Base-by-base conservation (phyloP, 2,113 vertebrate genomes). In the Xyrauchen texanus region DNA sequence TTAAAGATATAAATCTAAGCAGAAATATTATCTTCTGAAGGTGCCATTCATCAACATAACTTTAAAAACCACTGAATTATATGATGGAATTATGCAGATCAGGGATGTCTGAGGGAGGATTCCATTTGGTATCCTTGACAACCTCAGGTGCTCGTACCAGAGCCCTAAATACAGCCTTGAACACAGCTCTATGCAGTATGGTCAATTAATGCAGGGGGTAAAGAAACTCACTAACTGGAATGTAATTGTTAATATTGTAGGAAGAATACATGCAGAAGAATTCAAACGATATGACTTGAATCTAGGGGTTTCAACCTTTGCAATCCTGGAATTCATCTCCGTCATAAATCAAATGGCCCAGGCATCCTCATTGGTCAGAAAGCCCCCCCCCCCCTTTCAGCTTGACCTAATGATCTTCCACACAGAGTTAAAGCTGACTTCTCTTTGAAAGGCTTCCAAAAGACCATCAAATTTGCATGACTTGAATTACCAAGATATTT, bases 81-180 rank as follows among this genome's bases (percentile, higher is more conserved):
- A 93, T 95, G 94, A 96, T 95, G 94, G 94, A 94, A 97, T 98
- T 97, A 96, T 98, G 96, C 94, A 98, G 95, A 98, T 98, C 95
- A 95, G 93, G 92, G 92, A 91, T 93, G 95, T 95, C 94, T 91
- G 87, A 80, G 94, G 94, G 95, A 93, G 93, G 94, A 96, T 96
- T 96, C 94, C 95, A 95, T 91, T 95, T 93, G 91, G 96, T 97
- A 98, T 95, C 95, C 96, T 94, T 97, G 95, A 95, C 95, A 98
- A 98, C 97, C 95, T 90, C 95, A 97, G 95, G 95, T 97, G 89
- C 89, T 86, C 79, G 51, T 84, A 90, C 87, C 75, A 86, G 86
- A 85, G 89, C 91, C 68, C 91, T 90, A 91, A 94, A 94, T 93
- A 77, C 69, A 69, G 71, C 80, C 86, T 80, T 73, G 79, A 74